phyloP scores from a whole-genome alignment of 2,113 vertebrate species.

The Ctenodactylus gundi region DNA sequence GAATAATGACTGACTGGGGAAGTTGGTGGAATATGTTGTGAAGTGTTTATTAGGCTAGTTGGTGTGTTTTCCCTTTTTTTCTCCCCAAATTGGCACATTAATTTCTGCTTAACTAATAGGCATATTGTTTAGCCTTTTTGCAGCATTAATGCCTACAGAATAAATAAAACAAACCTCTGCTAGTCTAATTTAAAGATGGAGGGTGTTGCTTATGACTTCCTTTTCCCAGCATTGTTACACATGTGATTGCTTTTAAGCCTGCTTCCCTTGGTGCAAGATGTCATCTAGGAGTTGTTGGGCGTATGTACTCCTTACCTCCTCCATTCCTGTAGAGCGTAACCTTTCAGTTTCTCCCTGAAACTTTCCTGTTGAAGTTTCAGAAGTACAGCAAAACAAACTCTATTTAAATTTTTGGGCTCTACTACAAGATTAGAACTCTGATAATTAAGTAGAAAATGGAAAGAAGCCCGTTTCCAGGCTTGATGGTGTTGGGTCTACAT shows the following conservation, averaged over 20 bases:
- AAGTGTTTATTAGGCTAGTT: background rate
- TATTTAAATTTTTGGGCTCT: background rate
- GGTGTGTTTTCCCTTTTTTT: background rate
- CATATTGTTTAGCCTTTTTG: background rate
- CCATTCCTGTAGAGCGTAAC: background rate
- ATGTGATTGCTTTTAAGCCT: constrained; percentile 46
- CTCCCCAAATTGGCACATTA: background rate
- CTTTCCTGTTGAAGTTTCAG: background rate
- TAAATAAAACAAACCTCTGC: background rate
- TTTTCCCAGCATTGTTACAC: constrained; percentile 66
- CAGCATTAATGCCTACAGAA: background rate
- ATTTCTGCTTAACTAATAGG: constrained; percentile 2
- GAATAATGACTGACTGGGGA: background rate
- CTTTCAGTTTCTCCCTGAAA: background rate
- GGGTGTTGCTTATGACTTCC: constrained; percentile 55
- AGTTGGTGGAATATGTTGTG: background rate
- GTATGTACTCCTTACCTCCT: background rate
- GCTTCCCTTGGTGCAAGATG: constrained; percentile 33
- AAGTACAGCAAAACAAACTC: background rate
- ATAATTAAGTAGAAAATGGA: background rate
- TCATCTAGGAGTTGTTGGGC: background rate
- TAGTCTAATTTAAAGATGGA: constrained; percentile 23
- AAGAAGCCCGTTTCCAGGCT: background rate
- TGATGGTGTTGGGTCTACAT: background rate
- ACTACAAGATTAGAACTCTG: background rate